phyloP scores from a whole-genome alignment of 1,140 invertebrate genomes.

The Elysia chlorotica region DNA sequence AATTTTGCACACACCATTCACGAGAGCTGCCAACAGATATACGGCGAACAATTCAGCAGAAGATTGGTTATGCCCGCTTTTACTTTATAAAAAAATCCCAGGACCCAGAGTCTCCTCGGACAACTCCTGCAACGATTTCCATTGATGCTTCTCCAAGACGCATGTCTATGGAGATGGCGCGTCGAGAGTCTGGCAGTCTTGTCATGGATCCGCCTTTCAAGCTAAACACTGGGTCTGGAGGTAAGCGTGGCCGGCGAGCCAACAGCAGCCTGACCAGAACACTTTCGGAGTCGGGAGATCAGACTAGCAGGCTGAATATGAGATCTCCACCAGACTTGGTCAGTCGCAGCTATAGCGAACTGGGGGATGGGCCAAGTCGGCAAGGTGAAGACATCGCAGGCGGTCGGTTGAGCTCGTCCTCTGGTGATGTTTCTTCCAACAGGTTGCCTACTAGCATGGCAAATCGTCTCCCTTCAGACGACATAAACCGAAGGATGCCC shows the following conservation, averaged over 20 bases:
- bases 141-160: constrained; percentile 16
- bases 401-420: background rate
- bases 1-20: constrained; percentile 21
- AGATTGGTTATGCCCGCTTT: constrained; percentile 23
- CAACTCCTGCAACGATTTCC: constrained; percentile 16
- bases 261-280: constrained; percentile 1
- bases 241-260: background rate
- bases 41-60: constrained; percentile 21
- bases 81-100: constrained; percentile 23
- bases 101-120: constrained; percentile 15
- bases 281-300: constrained; percentile 1
- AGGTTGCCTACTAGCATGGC: constrained; percentile 5
- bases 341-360: background rate
- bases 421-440: background rate
- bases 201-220: background rate
- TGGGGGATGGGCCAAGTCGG: background rate
- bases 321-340: background rate
- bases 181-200: background rate
- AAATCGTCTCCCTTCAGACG: background rate
- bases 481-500: background rate
- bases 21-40: constrained; percentile 16
- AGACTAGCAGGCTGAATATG: background rate
- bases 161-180: constrained; percentile 24
- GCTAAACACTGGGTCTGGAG: background rate
- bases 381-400: background rate